phyloP scores from a whole-genome alignment of 2,113 vertebrate genomes.

The Corvus cornix region DNA sequence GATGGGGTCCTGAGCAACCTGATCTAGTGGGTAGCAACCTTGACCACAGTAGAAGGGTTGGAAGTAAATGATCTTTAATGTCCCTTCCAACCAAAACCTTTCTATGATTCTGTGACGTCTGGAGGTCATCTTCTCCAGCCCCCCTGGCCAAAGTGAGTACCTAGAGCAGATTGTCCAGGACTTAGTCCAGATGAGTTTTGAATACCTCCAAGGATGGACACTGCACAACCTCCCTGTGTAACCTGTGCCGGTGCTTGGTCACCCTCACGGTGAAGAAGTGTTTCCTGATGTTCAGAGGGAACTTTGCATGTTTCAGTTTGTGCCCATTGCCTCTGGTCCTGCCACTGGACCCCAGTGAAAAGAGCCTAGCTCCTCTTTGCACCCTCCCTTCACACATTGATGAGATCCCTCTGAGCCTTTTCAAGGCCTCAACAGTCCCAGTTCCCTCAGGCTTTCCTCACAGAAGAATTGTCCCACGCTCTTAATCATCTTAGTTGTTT shows the following conservation, averaged over 20 bases:
- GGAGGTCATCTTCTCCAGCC: background rate
- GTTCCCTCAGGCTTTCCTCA: background rate
- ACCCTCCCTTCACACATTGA: rapidly evolving
- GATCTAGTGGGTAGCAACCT: background rate
- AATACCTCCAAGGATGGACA: background rate
- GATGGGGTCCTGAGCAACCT: background rate
- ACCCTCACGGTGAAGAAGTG: background rate
- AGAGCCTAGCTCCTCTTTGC: background rate
- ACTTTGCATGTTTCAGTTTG: background rate
- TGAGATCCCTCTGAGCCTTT: background rate
- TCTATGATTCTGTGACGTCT: background rate
- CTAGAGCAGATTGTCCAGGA: background rate
- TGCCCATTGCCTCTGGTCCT: background rate
- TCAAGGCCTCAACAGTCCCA: background rate
- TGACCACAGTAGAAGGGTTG: background rate
- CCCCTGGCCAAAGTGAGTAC: background rate
- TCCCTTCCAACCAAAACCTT: background rate
- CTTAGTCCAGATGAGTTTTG: background rate
- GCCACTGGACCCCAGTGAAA: background rate
- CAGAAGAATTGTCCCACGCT: background rate
- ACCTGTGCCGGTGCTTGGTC: background rate
- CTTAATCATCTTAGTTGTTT: background rate
- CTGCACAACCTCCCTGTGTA: background rate
- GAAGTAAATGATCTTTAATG: background rate
- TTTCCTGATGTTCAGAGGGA: background rate